A percentile compares a stretch with the other conserved stretches of the same genome.
Evolutionary conservation across 1,140 invertebrate genomes (phyloP).

Genomic region (Hetaerina americana): DNA sequence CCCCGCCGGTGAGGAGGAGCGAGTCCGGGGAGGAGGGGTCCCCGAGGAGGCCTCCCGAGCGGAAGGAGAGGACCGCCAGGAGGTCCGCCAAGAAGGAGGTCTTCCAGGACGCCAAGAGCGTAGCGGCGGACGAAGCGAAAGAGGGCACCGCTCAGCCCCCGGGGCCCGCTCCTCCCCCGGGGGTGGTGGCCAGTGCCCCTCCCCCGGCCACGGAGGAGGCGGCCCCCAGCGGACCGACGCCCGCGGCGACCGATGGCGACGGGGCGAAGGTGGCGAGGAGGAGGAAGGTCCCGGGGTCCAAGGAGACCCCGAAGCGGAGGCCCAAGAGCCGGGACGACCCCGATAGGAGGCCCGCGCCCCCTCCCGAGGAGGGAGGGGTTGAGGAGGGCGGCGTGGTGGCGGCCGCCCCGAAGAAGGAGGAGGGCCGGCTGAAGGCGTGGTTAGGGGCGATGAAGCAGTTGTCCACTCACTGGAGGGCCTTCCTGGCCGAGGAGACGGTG

Average conservation of each 20-base stretch:
- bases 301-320: conserved; percentile 16
- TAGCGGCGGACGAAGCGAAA: not conserved
- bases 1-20: conserved; percentile 24
- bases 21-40: no score
- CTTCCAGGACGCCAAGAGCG: conserved; percentile 9
- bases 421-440: not conserved
- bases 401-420: conserved; percentile 15
- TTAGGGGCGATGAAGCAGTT: not conserved
- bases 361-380: not conserved
- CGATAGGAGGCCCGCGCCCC: not conserved
- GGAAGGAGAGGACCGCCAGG: not conserved
- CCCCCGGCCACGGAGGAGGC: conserved; percentile 10
- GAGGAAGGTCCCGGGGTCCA: conserved; percentile 20
- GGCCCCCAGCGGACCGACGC: not conserved
- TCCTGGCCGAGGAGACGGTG: not conserved
- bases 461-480: not conserved
- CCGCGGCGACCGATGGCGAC: conserved; percentile 14
- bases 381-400: conserved; percentile 6
- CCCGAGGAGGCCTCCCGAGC: not conserved
- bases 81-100: not conserved
- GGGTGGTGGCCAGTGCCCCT: not conserved
- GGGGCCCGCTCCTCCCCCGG: not conserved
- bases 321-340: conserved; percentile 7
- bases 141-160: not conserved
- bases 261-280: conserved; percentile 16